These are phyloP conservation scores for Aphidius colemani DNA, from an alignment of 2,888 invertebrate genomes.

Conservation along the genomic window DNA sequence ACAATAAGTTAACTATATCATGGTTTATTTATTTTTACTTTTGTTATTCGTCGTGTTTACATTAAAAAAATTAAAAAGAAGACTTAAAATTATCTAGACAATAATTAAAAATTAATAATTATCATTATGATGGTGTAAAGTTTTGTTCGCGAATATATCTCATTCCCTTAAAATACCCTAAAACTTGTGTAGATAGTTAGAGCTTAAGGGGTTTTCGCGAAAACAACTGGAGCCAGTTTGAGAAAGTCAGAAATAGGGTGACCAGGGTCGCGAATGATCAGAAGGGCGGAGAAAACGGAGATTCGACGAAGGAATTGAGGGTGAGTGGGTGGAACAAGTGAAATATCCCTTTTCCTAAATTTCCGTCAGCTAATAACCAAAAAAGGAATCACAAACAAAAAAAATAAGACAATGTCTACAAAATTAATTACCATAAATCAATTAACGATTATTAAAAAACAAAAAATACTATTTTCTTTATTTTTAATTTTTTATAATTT, in stretches of 20 bases:
- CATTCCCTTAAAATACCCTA: conserved; percentile 39
- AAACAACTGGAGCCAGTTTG: conserved; percentile 41
- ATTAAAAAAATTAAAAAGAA: no score
- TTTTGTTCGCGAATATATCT: background rate
- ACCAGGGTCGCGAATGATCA: conserved; percentile 48
- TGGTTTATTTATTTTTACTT: no score
- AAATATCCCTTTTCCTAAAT: conserved; percentile 22
- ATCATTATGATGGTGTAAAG: no score
- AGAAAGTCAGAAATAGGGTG: conserved; percentile 29
- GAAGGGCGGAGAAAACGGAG: conserved; percentile 43
- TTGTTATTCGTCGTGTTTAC: no score
- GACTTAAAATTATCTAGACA: no score
- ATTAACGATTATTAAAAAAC: background rate
- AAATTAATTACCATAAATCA: conserved; percentile 22
- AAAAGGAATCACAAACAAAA: no score
- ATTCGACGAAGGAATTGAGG: conserved; percentile 27
- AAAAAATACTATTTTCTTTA: background rate
- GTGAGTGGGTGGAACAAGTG: conserved; percentile 12
- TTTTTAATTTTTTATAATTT: conserved; percentile 1
- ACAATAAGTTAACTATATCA: no score
- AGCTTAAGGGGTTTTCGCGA: conserved; percentile 38
- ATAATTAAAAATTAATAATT: no score
- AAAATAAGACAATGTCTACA: conserved; percentile 14
- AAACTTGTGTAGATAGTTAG: conserved; percentile 53
- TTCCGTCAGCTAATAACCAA: conserved; percentile 26